phyloP scores from a whole-genome alignment of 1,140 invertebrate genomes.

The Theocolax elegans region DNA sequence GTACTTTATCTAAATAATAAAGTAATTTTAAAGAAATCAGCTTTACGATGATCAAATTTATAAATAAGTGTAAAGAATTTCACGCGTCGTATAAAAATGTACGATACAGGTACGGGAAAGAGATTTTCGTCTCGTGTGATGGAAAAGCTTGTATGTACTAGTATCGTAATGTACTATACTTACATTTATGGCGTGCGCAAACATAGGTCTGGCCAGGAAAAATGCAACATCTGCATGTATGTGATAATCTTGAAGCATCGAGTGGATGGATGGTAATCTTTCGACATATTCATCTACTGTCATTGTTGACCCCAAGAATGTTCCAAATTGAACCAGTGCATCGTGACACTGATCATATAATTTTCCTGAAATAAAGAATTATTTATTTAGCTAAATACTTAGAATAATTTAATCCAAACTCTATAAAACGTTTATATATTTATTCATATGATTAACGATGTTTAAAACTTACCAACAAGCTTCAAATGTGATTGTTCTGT shows the following conservation, averaged over 20 bases:
- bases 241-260: slow-evolving; percentile 91
- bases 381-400: background rate
- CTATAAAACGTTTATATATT: too few species aligned
- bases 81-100: too few species aligned
- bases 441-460: too few species aligned
- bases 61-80: too few species aligned
- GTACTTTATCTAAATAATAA: slow-evolving; percentile 73
- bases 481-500: slow-evolving; percentile 92
- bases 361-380: slow-evolving; percentile 61
- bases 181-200: slow-evolving; percentile 89
- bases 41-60: background rate
- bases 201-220: slow-evolving; percentile 92
- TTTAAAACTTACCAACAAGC: slow-evolving; percentile 75
- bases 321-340: slow-evolving; percentile 97
- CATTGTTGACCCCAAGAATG: slow-evolving; percentile 92
- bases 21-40: slow-evolving; percentile 9
- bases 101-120: too few species aligned
- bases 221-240: slow-evolving; percentile 97
- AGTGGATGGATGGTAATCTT: slow-evolving; percentile 87
- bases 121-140: too few species aligned
- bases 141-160: too few species aligned
- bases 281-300: slow-evolving; percentile 95
- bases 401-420: background rate
- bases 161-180: too few species aligned
- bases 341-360: slow-evolving; percentile 94